Conservation (phyloP, 2,888 invertebrate species). For the Pediacus dermestoides region DNA sequence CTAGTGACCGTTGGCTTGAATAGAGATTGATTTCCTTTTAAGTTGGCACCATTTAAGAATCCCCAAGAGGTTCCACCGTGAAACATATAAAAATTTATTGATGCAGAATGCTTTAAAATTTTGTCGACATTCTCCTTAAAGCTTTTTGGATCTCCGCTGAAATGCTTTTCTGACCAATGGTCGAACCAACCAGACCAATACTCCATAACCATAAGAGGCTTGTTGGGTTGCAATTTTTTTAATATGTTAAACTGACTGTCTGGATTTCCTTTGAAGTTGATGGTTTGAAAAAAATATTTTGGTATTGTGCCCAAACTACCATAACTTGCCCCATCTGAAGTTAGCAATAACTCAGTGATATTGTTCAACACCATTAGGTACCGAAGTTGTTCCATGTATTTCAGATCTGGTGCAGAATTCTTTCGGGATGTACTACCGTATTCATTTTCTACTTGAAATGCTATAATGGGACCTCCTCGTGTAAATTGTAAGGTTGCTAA, state of each 20-base stretch:
- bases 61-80: slow-evolving; percentile 86
- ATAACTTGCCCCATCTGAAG: slow-evolving; percentile 49
- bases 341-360: slow-evolving; percentile 52
- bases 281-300: slow-evolving; percentile 46
- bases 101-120: slow-evolving; percentile 48
- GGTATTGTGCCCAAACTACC: slow-evolving; percentile 30
- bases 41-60: slow-evolving; percentile 52
- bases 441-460: slow-evolving; percentile 70
- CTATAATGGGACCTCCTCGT: slow-evolving; percentile 66
- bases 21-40: slow-evolving; percentile 22
- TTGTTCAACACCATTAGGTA: slow-evolving; percentile 43
- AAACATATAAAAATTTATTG: slow-evolving; percentile 89
- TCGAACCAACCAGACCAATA: slow-evolving; percentile 61
- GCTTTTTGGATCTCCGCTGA: slow-evolving; percentile 25
- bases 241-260: slow-evolving; percentile 47
- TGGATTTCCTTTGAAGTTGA: slow-evolving; percentile 52
- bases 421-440: slow-evolving; percentile 65
- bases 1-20: slow-evolving; percentile 43
- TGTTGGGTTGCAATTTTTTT: slow-evolving; percentile 48
- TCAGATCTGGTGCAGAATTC: slow-evolving; percentile 35
- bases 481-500: slow-evolving; percentile 55
- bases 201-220: slow-evolving; percentile 56
- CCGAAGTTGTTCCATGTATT: slow-evolving; percentile 50
- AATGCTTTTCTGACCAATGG: slow-evolving; percentile 50
- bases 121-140: slow-evolving; percentile 28